Base-by-base conservation (phyloP, 1,140 invertebrate genomes). In the Schlechtendalia chinensis region DNA sequence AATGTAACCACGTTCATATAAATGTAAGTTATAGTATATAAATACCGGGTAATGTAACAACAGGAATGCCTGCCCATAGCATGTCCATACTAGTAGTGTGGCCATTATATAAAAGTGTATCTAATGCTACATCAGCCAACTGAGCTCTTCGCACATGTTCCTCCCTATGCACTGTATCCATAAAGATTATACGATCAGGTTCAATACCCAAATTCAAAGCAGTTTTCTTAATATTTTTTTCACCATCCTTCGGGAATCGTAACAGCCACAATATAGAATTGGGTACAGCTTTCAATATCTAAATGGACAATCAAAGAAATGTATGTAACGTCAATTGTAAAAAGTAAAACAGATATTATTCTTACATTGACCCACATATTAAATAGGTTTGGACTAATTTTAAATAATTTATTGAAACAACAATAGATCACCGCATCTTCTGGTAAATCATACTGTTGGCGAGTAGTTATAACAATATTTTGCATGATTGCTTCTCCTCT, bases 331-430 rank as follows among this genome's bases (percentile, higher is more conserved):
- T n/a, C n/a, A n/a, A n/a, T n/a, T n/a, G n/a, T n/a, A n/a, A n/a
- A n/a, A n/a, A n/a, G n/a, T 71, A 99, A 86, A 85, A 98, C 97
- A 85, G 91, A 88, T 81, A 90, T 92, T 98, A 95, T 95, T 82
- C 96, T 91, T 56, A 99, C n/a, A n/a, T n/a, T n/a, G n/a, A n/a
- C n/a, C n/a, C n/a, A n/a, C n/a, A n/a, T n/a, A n/a, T n/a, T n/a
- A 88, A 0, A 96, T 98, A 65, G 90, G 86, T 0, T n/a, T n/a
- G 98, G 98, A 86, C 99, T 97, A 82, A 97, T 98, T 88, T 99
- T 99, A 86, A 99, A 99, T 54, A 99, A 89, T 85, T 99, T 98
- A 89, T 99, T 99, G 87, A 99, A 99, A 88, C 99, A 99, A 85
- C 97, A 99, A 86, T 95, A 99, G 24, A 99, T 94, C n/a, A n/a